phyloP scores from a whole-genome alignment of 2,113 vertebrate genomes.

The Xyrauchen texanus region DNA sequence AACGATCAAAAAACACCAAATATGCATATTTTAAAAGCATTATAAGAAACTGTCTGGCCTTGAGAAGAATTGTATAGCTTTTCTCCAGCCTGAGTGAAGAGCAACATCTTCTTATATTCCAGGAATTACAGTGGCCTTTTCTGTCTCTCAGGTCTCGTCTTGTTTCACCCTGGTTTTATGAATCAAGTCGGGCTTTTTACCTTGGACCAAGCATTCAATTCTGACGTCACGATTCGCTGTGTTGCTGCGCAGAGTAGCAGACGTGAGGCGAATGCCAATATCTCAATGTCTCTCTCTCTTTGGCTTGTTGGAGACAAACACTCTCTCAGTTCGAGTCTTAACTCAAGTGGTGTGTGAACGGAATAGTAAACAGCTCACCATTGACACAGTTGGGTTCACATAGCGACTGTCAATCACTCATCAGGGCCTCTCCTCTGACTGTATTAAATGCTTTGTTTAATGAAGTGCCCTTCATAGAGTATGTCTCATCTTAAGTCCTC shows the following conservation, averaged over 20 bases:
- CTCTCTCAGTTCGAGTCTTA: neutral
- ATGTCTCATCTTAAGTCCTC: slow-evolving; percentile 12
- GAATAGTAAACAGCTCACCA: slow-evolving; percentile 38
- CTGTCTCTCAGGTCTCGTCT: neutral
- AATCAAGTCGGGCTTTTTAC: slow-evolving; percentile 34
- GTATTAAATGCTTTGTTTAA: slow-evolving; percentile 14
- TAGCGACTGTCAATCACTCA: slow-evolving; percentile 29
- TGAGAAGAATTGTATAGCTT: neutral
- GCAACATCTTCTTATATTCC: neutral
- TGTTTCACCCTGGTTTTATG: slow-evolving; percentile 35
- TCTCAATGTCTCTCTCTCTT: neutral
- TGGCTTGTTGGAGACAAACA: slow-evolving; percentile 21
- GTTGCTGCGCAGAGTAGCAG: slow-evolving; percentile 44
- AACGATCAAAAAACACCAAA: no score
- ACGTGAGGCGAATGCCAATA: slow-evolving; percentile 47
- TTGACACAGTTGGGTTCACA: neutral
- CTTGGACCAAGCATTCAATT: slow-evolving; percentile 20
- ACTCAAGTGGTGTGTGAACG: slow-evolving; percentile 13
- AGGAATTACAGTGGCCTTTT: neutral
- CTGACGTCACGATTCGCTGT: slow-evolving; percentile 37
- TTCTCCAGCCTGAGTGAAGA: neutral
- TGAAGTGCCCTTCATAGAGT: slow-evolving; percentile 27
- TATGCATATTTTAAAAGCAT: no score
- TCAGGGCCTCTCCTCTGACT: neutral
- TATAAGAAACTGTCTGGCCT: neutral